Evolutionary conservation across 2,113 vertebrate species (phyloP).

Genomic region (Entelurus aequoreus): DNA sequence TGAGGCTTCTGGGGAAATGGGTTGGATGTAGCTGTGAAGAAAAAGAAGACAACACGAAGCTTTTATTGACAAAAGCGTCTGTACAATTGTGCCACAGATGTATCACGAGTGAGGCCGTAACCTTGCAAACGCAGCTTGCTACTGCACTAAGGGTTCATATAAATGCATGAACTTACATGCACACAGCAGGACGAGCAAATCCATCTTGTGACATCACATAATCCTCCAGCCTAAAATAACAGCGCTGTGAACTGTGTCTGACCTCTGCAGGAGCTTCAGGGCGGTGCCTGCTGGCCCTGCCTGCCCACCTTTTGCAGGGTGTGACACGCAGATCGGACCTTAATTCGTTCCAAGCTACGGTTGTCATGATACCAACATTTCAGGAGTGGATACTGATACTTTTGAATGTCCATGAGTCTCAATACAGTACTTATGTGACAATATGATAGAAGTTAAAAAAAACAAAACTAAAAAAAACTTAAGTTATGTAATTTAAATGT

Average conservation of each 20-base stretch:
- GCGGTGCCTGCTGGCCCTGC: conserved; percentile 48
- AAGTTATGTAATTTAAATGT: too few relatives aligned
- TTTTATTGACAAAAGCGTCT: neutral
- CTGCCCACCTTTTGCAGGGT: conserved; percentile 39
- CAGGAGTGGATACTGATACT: too few relatives aligned
- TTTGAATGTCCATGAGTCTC: too few relatives aligned
- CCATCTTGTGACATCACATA: conserved; percentile 63
- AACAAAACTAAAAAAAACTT: too few relatives aligned
- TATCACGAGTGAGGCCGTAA: conserved; percentile 27
- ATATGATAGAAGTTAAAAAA: too few relatives aligned
- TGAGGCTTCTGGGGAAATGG: conserved; percentile 85
- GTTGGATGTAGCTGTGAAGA: conserved; percentile 85
- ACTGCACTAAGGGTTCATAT: conserved; percentile 44
- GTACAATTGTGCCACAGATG: conserved; percentile 29
- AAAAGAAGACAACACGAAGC: neutral
- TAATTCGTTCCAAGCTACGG: too few relatives aligned
- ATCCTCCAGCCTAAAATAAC: conserved; percentile 64
- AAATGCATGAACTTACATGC: conserved; percentile 6
- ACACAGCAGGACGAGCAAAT: conserved; percentile 46
- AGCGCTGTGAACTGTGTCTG: conserved; percentile 50
- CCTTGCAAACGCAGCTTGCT: conserved; percentile 34
- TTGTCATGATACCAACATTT: conserved; percentile 19
- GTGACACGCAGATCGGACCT: conserved; percentile 18
- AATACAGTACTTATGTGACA: too few relatives aligned
- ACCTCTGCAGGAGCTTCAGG: conserved; percentile 38